Evolutionary conservation across 2,888 invertebrate species (phyloP).

Genomic region (Ischnus inquisitorius): DNA sequence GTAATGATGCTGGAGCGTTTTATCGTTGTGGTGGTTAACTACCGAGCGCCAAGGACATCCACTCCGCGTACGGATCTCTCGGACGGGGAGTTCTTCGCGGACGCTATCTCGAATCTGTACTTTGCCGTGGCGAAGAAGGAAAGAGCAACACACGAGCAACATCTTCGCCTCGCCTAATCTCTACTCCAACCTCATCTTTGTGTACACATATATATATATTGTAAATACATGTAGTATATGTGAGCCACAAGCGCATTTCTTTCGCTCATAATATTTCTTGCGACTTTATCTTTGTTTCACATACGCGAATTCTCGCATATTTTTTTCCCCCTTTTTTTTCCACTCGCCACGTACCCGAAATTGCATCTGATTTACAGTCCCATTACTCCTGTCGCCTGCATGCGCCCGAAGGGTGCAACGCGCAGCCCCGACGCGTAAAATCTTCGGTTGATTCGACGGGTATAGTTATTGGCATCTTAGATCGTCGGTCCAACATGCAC

Average conservation of each 20-base stretch:
- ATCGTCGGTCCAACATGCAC: neutral
- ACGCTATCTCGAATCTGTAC: constrained; percentile 72
- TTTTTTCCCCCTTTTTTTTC: neutral
- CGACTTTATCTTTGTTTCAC: constrained; percentile 27
- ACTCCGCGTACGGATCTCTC: constrained; percentile 71
- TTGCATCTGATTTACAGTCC: constrained; percentile 65
- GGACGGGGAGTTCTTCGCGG: constrained; percentile 58
- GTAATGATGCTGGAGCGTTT: constrained; percentile 71
- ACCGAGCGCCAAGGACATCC: constrained; percentile 81
- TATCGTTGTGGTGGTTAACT: constrained; percentile 78
- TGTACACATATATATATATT: constrained; percentile 34
- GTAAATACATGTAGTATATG: neutral
- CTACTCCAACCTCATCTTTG: constrained; percentile 44
- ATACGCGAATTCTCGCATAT: neutral
- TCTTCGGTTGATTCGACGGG: neutral
- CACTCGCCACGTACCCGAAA: constrained; percentile 41
- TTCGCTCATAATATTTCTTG: neutral
- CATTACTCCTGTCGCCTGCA: constrained; percentile 57
- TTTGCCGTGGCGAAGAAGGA: constrained; percentile 42
- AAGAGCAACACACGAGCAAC: constrained; percentile 47
- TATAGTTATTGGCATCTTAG: neutral
- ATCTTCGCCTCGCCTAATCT: constrained; percentile 64
- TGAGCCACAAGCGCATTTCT: neutral
- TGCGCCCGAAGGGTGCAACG: constrained; percentile 33
- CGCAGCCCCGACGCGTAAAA: constrained; percentile 25